These are phyloP conservation scores for Parasteatoda lunata DNA, from an alignment of 2,888 invertebrate species.

Conservation along the genomic window DNA sequence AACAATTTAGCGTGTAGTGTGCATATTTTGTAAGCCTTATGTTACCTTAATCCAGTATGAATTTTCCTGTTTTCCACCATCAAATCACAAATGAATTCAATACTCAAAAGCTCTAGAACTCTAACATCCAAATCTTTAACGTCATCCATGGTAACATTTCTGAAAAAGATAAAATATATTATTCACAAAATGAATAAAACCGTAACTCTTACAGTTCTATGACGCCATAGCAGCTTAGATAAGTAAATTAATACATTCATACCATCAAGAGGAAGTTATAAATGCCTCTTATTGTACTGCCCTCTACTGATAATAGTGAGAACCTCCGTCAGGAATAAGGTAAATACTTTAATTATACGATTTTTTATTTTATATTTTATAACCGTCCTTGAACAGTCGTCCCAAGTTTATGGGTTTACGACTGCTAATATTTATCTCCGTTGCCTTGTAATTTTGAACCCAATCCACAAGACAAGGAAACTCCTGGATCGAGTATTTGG, in stretches of 20 bases:
- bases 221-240: neutral
- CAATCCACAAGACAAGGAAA: too few species aligned
- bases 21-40: neutral
- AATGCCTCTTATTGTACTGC: neutral
- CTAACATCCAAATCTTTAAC: neutral
- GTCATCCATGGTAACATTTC: neutral
- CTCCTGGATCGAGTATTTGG: too few species aligned
- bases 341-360: too few species aligned
- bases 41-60: neutral
- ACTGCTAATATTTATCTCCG: too few species aligned
- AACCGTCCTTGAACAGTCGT: too few species aligned
- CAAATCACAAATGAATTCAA: neutral
- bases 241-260: neutral
- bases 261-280: neutral
- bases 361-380: too few species aligned
- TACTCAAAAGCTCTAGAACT: neutral
- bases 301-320: too few species aligned
- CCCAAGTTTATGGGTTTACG: too few species aligned
- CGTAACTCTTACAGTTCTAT: neutral
- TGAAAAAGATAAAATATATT: neutral
- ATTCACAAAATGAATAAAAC: neutral
- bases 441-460: too few species aligned
- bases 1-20: neutral
- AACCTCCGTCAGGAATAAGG: too few species aligned
- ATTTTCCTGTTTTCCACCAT: neutral